These are phyloP conservation scores for Datnioides undecimradiatus DNA, from an alignment of 2,113 vertebrate species.

Conservation along the genomic window DNA sequence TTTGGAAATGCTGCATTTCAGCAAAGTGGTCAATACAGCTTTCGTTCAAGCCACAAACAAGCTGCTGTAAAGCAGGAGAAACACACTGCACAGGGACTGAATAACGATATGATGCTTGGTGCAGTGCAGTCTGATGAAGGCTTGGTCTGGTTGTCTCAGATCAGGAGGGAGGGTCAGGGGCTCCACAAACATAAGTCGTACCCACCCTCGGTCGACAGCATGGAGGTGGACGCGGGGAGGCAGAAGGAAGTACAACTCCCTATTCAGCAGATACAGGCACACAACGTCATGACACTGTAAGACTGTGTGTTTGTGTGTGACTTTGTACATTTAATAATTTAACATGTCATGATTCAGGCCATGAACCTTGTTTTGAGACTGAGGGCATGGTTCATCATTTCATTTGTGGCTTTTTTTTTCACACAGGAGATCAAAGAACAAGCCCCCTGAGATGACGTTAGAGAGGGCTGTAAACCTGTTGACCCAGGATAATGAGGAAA, in stretches of 20 bases:
- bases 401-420: not conserved
- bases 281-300: conserved; percentile 52
- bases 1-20: not conserved
- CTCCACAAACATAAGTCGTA: conserved; percentile 46
- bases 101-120: not conserved
- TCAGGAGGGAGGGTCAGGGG: conserved; percentile 3
- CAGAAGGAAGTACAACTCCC: not conserved
- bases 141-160: conserved; percentile 16
- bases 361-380: not conserved
- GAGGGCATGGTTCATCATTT: not conserved
- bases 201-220: conserved; percentile 44
- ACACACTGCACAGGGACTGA: not conserved
- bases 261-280: not conserved
- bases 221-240: conserved; percentile 49
- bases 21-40: not conserved
- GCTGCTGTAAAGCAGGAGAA: not conserved
- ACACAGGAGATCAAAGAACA: conserved; percentile 74
- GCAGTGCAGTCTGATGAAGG: not conserved
- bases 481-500: conserved; percentile 78
- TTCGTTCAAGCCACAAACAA: not conserved
- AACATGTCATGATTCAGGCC: not conserved
- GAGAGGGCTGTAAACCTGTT: conserved; percentile 88
- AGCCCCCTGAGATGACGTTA: conserved; percentile 84
- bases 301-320: not conserved
- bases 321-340: not conserved